These are phyloP conservation scores for Actinemys pallida DNA, from an alignment of 2,113 vertebrate genomes.

Conservation along the genomic window DNA sequence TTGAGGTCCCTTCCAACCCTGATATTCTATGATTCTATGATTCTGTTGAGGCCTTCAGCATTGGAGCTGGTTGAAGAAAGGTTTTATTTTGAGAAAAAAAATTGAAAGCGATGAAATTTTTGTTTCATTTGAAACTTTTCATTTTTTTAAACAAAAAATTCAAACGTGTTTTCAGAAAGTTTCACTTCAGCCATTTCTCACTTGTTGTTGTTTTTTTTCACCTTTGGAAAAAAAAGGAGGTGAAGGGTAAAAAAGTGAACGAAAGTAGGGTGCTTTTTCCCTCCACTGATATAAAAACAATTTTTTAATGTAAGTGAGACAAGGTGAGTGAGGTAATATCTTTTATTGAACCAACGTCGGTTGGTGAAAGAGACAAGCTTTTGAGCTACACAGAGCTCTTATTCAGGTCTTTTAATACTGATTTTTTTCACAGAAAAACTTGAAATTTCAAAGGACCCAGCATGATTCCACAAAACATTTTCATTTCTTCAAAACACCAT, in stretches of 20 bases:
- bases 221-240: background rate
- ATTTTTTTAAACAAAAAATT: background rate
- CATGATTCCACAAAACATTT: background rate
- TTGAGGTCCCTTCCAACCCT: too few species aligned
- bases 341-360: background rate
- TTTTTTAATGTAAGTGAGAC: background rate
- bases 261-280: background rate
- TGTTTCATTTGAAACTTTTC: background rate
- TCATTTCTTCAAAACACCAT: fast-evolving
- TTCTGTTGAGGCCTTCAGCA: background rate
- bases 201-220: background rate
- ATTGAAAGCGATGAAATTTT: fast-evolving
- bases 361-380: background rate
- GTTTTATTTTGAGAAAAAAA: background rate
- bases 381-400: background rate
- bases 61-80: background rate
- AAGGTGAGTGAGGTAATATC: background rate
- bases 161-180: background rate
- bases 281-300: background rate
- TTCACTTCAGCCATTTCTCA: background rate
- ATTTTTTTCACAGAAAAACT: background rate
- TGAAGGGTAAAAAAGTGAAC: background rate
- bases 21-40: too few species aligned
- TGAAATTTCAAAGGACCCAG: background rate
- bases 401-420: background rate